These are phyloP conservation scores for Drosophila multiciliata DNA, from an alignment of 2,888 invertebrate species.

Conservation along the genomic window DNA sequence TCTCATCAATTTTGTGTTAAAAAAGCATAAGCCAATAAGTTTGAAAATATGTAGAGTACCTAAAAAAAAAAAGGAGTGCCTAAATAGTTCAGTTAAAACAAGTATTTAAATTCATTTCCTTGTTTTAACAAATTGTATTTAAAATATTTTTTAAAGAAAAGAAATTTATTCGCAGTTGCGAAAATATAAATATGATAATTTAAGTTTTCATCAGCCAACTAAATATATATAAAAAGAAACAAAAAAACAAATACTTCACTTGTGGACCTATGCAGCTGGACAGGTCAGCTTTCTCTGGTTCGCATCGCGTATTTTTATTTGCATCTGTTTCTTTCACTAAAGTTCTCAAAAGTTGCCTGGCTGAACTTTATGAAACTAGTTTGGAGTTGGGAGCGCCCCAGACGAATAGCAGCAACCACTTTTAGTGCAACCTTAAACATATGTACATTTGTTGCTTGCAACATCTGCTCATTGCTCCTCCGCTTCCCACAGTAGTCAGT, in stretches of 20 bases:
- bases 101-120: neutral
- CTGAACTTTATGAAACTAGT: constrained; percentile 47
- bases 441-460: constrained; percentile 39
- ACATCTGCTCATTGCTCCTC: neutral
- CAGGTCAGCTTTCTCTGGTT: neutral
- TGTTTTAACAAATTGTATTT: neutral
- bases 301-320: neutral
- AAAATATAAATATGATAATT: neutral
- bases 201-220: neutral
- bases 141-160: neutral
- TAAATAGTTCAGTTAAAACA: neutral
- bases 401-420: constrained; percentile 21
- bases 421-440: constrained; percentile 38
- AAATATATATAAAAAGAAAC: neutral
- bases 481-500: neutral
- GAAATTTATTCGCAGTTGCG: neutral
- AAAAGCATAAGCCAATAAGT: neutral
- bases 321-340: constrained; percentile 2
- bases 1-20: neutral
- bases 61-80: too few species aligned
- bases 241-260: neutral
- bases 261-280: neutral
- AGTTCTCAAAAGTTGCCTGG: constrained; percentile 33
- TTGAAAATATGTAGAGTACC: neutral
- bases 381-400: constrained; percentile 36